Conservation (phyloP, 2,113 vertebrate genomes). For the Erpornis zantholeuca region DNA sequence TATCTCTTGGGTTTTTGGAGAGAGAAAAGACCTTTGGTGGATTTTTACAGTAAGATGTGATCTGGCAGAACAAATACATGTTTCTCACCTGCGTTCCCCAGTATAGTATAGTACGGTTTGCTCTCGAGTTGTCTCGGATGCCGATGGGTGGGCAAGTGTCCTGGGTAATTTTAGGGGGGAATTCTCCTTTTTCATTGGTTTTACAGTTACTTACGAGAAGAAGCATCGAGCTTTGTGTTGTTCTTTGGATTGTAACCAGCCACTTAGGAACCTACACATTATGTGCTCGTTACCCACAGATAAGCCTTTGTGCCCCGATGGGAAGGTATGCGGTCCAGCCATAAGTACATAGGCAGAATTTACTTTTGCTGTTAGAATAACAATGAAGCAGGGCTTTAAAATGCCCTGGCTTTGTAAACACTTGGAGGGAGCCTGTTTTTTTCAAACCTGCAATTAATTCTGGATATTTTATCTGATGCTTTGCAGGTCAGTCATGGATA, state of each 20-base stretch:
- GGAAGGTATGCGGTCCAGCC: constrained; percentile 6
- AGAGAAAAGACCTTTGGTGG: constrained; percentile 41
- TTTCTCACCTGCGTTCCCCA: neutral
- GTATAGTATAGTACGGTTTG: neutral
- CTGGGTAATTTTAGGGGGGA: neutral
- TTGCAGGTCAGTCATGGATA: neutral
- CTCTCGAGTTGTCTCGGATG: neutral
- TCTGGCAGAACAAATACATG: constrained; percentile 5
- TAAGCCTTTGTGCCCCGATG: neutral
- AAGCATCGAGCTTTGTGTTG: neutral
- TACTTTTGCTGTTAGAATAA: constrained; percentile 35
- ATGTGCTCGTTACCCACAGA: neutral
- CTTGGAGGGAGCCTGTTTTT: neutral
- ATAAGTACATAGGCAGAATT: constrained; percentile 25
- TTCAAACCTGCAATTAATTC: neutral
- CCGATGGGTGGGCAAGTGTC: neutral
- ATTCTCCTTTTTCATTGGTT: neutral
- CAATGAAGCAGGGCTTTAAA: constrained; percentile 40
- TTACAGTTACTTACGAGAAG: neutral
- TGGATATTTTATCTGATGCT: neutral
- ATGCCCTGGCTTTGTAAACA: constrained; percentile 25
- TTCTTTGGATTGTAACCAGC: neutral
- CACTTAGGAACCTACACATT: neutral
- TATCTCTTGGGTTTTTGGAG: constrained; percentile 45
- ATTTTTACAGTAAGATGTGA: constrained; percentile 41